Base-by-base conservation (phyloP, 2,113 vertebrate species). In the Cyanistes caeruleus region DNA sequence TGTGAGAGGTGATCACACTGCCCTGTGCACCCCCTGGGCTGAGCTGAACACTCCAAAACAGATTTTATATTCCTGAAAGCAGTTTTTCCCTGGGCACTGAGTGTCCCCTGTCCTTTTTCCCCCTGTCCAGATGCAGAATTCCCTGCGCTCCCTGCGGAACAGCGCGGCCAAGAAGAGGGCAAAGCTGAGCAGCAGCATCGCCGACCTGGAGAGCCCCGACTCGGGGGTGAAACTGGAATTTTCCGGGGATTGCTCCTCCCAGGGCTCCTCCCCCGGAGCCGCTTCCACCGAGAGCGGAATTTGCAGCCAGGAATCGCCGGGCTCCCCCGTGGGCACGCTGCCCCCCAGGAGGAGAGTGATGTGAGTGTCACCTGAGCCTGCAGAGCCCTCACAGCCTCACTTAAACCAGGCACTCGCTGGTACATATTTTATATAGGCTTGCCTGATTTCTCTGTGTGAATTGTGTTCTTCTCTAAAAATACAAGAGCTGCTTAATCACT, bases 131-230 rank as follows among this genome's bases (percentile, higher is more conserved):
- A 99, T 99, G 99, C 97, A 98, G 94, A 99, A 97, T 88, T 99
- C 98, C 2, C 98, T 99, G 25, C 95, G 98, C 6, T 98, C 98
- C 17, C 95, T 99, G 64, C 98, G 98, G 23, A 99, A 98, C 93
- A 99, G 99, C 1, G 99, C 99, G 1, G 99, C 99, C 51, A 99
- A 99, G 97, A 99, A 99, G 96, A 98, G 99, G 83, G 99, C 99
- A 2, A 98, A 98, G 95, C 97, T 98, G 13, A 98, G 97, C 85
- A 94, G 98, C 62, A 97, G 97, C 82, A 63, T 98, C 37, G 97
- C 98, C 2, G 98, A 98, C 28, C 97, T 97, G 27, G 99, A 98
- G 84, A 99, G 99, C 65, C 99, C 98, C 0, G 99, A 99, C 75
- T 98, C 98, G 0, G 98, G 98, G 0, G 60, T 98, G 53, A 99